Conservation (phyloP, 2,797 vertebrate genomes). For the Sparus aurata region DNA sequence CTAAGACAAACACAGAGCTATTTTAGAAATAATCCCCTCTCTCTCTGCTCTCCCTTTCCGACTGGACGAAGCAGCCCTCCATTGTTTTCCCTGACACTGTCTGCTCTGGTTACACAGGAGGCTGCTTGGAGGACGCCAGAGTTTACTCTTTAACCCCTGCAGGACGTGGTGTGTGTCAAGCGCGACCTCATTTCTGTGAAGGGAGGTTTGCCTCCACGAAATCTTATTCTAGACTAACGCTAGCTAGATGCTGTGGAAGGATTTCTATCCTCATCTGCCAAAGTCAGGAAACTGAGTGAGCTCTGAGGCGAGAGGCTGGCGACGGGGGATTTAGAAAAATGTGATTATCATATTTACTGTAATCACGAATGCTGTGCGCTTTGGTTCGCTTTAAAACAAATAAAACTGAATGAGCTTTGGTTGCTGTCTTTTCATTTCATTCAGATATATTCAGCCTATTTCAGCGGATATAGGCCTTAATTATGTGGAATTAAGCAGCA, state of each 20-base stretch:
- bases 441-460: not conserved
- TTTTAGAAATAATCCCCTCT: conserved; percentile 75
- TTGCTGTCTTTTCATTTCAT: not conserved
- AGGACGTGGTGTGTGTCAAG: conserved; percentile 45
- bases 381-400: conserved; percentile 38
- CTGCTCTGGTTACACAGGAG: conserved; percentile 66
- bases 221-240: not conserved
- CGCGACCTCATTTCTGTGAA: conserved; percentile 31
- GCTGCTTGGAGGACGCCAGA: conserved; percentile 47
- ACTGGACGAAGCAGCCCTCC: conserved; percentile 60
- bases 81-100: conserved; percentile 68
- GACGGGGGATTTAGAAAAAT: conserved; percentile 35
- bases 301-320: conserved; percentile 7
- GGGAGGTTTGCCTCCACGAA: conserved; percentile 18
- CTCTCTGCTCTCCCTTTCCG: conserved; percentile 65
- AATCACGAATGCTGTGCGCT: conserved; percentile 28
- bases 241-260: not conserved
- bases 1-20: conserved; percentile 79
- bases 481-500: conserved; percentile 5
- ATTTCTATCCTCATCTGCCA: conserved; percentile 13
- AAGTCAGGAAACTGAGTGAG: conserved; percentile 15
- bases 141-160: conserved; percentile 65
- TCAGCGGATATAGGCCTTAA: conserved; percentile 4
- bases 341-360: conserved; percentile 46
- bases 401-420: conserved; percentile 20